phyloP scores from a whole-genome alignment of 2,888 invertebrate genomes.

The Eudasyphora cyanicolor region DNA sequence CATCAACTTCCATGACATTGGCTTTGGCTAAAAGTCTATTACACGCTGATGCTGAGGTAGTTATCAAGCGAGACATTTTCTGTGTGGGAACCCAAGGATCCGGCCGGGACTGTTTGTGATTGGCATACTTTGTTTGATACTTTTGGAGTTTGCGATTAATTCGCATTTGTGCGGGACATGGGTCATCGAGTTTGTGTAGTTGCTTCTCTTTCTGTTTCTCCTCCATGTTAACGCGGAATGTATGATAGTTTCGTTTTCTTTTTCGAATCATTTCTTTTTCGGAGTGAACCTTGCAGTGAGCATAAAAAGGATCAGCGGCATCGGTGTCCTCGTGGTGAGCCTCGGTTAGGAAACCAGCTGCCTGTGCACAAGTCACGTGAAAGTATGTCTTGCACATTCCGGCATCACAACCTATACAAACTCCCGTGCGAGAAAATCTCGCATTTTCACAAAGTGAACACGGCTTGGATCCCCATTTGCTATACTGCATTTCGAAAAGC shows the following conservation, averaged over 20 bases:
- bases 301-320: slow-evolving; percentile 98
- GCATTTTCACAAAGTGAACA: slow-evolving; percentile 95
- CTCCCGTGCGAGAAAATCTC: slow-evolving; percentile 93
- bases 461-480: slow-evolving; percentile 95
- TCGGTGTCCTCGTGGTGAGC: slow-evolving; percentile 94
- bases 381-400: slow-evolving; percentile 98
- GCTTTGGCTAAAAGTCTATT: slow-evolving; percentile 91
- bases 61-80: slow-evolving; percentile 94
- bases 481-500: slow-evolving; percentile 98
- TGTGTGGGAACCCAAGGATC: slow-evolving; percentile 97
- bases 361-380: slow-evolving; percentile 98
- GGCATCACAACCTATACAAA: slow-evolving; percentile 98
- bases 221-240: slow-evolving; percentile 89
- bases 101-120: slow-evolving; percentile 86
- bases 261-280: slow-evolving; percentile 92
- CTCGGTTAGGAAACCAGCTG: slow-evolving; percentile 94
- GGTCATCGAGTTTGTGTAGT: slow-evolving; percentile 71
- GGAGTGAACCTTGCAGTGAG: slow-evolving; percentile 96
- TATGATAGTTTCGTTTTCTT: slow-evolving; percentile 91
- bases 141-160: slow-evolving; percentile 91
- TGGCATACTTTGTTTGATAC: slow-evolving; percentile 90
- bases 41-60: slow-evolving; percentile 94
- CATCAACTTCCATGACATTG: slow-evolving; percentile 94
- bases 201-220: slow-evolving; percentile 82
- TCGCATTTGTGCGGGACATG: slow-evolving; percentile 86